Evolutionary conservation across 2,797 vertebrate species (phyloP).

Genomic region (Gambelia wislizenii): DNA sequence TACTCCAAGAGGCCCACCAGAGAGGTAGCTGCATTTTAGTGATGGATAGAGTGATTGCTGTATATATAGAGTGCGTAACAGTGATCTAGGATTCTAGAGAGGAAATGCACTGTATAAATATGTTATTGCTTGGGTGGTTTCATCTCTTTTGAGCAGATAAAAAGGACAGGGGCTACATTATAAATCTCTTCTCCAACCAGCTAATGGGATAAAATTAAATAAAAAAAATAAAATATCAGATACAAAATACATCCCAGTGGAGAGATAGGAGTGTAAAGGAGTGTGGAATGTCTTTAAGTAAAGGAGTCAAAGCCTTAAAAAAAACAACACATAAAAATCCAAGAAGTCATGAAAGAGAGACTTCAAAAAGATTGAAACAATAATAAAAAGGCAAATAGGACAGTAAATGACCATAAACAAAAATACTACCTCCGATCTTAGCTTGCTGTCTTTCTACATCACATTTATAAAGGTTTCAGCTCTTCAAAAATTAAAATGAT

Average conservation of each 20-base stretch:
- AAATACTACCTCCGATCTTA: constrained; percentile 30
- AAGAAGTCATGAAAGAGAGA: constrained; percentile 35
- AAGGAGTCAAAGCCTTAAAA: neutral
- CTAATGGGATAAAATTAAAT: constrained; percentile 45
- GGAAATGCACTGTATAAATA: neutral
- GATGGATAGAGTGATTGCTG: neutral
- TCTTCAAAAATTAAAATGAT: constrained; percentile 40
- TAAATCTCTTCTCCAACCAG: constrained; percentile 28
- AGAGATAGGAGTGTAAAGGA: constrained; percentile 39
- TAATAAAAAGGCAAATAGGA: constrained; percentile 25
- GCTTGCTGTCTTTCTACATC: constrained; percentile 1
- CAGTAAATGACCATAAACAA: constrained; percentile 6
- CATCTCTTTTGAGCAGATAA: constrained; percentile 9
- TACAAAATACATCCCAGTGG: constrained; percentile 33
- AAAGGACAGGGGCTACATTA: constrained; percentile 27
- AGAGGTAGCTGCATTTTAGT: fast-evolving
- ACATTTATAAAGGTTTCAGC: neutral
- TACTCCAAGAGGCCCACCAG: neutral
- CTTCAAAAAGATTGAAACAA: constrained; percentile 25
- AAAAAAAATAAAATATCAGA: constrained; percentile 22
- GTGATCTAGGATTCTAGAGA: neutral
- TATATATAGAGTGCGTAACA: constrained; percentile 33
- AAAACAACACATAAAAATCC: constrained; percentile 27
- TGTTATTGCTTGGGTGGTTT: constrained; percentile 33
- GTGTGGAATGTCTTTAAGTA: neutral